Percentiles rank a stretch among this genome's conserved stretches.
These are phyloP conservation scores for Ophioderma brevispina DNA, from an alignment of 35 echinoderm and acorn worm genomes.

Conservation along the genomic window DNA sequence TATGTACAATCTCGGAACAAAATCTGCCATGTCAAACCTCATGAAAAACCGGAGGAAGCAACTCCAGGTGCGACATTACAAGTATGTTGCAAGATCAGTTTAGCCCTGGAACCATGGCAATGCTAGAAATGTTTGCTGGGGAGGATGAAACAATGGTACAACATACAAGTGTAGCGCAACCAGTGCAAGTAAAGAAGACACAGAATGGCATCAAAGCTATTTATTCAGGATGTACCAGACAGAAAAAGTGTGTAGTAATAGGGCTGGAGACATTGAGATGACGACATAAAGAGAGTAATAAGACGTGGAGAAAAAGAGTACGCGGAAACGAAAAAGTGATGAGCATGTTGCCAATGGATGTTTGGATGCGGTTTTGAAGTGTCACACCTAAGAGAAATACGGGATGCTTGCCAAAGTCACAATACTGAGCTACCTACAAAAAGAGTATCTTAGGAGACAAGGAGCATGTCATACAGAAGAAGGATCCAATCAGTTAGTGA, in stretches of 20 bases:
- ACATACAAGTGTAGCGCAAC: too few species aligned
- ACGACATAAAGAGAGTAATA: too few species aligned
- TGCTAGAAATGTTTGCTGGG: constrained; percentile 86
- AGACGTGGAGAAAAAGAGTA: not conserved
- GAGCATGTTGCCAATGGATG: not conserved
- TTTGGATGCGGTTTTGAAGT: not conserved
- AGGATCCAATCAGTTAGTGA: not conserved
- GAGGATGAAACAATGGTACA: constrained; percentile 10
- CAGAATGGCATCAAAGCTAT: too few species aligned
- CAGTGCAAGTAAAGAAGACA: too few species aligned
- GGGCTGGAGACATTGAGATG: too few species aligned
- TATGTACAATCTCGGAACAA: too few species aligned
- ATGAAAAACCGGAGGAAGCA: too few species aligned
- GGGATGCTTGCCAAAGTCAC: not conserved
- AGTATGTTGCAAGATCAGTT: constrained; percentile 11
- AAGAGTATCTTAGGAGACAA: not conserved
- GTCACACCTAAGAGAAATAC: not conserved
- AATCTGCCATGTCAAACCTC: too few species aligned
- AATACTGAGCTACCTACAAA: not conserved
- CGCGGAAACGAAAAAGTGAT: not conserved
- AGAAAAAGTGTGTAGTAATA: too few species aligned
- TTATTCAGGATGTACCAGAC: too few species aligned
- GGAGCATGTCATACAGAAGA: not conserved
- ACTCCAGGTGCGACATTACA: too few species aligned
- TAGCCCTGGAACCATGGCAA: constrained; percentile 83